Base-by-base conservation (phyloP, 2,113 vertebrate species). In the Scomber scombrus region DNA sequence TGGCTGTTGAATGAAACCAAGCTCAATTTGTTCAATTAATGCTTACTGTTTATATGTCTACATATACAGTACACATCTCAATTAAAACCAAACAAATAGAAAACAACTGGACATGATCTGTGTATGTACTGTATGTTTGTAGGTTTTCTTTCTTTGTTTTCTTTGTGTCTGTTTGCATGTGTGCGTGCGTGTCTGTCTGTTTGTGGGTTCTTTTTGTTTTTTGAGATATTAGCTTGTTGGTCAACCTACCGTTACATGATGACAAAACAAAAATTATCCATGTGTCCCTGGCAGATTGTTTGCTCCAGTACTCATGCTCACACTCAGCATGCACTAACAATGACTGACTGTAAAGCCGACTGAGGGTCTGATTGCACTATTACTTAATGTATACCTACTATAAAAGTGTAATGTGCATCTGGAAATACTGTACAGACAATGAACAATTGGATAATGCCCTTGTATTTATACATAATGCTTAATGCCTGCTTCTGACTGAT, bases 401-500 rank as follows among this genome's bases (percentile, higher is more conserved):
- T 88, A 84, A 89, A 89, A 85, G 21, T 68, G 75, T 83, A 87
- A 91, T 89, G 73, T 68, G 80, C 81, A 71, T 86, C 76, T 89
- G 69, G 80, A 84, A 76, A 82, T 74, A 52, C 76, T 76, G 56
- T 83, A 71, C n/a, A 23, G 76, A 85, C 75, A 89, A 72, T 75
- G 78, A 75, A 55, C 78, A 87, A 84, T 74, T 66, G 74, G 78
- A 87, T 82, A 75, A 71, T 78, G 66, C 58, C 81, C 82, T 83
- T 89, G 87, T 88, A 64, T 86, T 88, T 85, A 88, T 62, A 85
- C 63, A 61, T 67, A 69, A 63, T 46, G 78, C 64, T 78, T 85
- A 78, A 85, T 84, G 64, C 75, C 62, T 75, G 86, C 89, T 84
- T 88, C 86, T 91, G 84, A 81, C 86, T 91, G 84, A 81, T 72